Conservation (phyloP, 2,888 invertebrate species). For the Napeogenes sylphis region DNA sequence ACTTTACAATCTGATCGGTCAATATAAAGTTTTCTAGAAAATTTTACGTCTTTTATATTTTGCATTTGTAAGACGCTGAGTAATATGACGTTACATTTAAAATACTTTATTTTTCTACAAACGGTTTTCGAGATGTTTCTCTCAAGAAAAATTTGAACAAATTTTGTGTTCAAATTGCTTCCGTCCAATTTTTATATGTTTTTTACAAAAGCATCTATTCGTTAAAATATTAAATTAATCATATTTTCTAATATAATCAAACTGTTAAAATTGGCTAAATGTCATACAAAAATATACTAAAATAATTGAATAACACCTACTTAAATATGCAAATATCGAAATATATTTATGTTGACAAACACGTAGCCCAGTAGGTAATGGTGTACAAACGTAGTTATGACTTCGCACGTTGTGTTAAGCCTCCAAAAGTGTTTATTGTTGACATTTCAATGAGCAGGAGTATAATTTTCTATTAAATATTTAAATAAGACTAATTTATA, state of each 20-base stretch:
- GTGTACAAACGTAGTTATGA: constrained; percentile 27
- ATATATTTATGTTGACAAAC: too few species aligned
- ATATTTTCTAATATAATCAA: too few species aligned
- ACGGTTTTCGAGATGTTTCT: constrained; percentile 23
- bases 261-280: too few species aligned
- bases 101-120: constrained; percentile 21
- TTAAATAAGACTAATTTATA: constrained; percentile 1
- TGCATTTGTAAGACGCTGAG: constrained; percentile 30
- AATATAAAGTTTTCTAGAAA: constrained; percentile 29
- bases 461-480: constrained; percentile 1
- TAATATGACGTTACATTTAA: constrained; percentile 29
- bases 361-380: constrained; percentile 9
- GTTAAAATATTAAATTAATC: too few species aligned
- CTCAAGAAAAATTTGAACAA: constrained; percentile 24
- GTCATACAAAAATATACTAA: too few species aligned
- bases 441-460: neutral
- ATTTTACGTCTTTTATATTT: constrained; percentile 31
- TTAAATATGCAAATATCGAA: too few species aligned
- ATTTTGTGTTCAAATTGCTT: constrained; percentile 25
- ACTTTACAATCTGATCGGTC: constrained; percentile 23
- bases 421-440: neutral
- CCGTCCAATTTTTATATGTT: constrained; percentile 1
- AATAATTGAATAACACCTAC: too few species aligned
- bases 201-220: too few species aligned
- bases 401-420: constrained; percentile 16